Evolutionary conservation across 2,888 invertebrate species (phyloP).

Genomic region (Acronicta psi): DNA sequence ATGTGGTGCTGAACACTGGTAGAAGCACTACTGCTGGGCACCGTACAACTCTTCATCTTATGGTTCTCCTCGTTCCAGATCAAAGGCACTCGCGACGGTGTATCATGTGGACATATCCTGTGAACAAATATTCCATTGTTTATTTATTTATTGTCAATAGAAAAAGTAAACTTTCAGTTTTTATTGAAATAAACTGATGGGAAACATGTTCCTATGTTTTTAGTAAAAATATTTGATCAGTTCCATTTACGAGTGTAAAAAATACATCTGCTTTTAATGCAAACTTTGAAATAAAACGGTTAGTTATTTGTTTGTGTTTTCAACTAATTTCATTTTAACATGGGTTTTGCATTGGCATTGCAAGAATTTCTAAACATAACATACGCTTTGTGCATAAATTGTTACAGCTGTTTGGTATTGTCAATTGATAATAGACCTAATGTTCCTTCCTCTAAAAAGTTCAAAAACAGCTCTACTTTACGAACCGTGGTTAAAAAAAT

Average conservation of each 20-base stretch:
- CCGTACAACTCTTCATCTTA: conserved; percentile 76
- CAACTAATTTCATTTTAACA: no score
- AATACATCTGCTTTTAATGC: not conserved
- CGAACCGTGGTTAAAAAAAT: no score
- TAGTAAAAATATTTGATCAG: conserved; percentile 7
- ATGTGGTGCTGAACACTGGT: conserved; percentile 76
- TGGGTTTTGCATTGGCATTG: no score
- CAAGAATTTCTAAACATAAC: no score
- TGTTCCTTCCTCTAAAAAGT: no score
- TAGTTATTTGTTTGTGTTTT: not conserved
- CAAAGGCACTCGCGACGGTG: conserved; percentile 93
- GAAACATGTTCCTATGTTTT: conserved; percentile 5
- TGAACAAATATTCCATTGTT: conserved; percentile 32
- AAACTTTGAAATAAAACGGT: not conserved
- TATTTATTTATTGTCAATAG: conserved; percentile 6
- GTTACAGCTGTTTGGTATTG: no score
- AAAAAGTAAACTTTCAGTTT: not conserved
- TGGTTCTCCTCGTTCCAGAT: conserved; percentile 89
- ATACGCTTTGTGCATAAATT: no score
- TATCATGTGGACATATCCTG: conserved; percentile 91
- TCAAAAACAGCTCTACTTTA: no score
- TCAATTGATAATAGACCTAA: no score
- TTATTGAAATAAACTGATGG: conserved; percentile 1
- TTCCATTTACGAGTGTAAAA: conserved; percentile 16
- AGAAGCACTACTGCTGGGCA: conserved; percentile 78